Base-by-base conservation (phyloP, 2,888 invertebrate genomes). In the Dicyrtoma fusca region DNA sequence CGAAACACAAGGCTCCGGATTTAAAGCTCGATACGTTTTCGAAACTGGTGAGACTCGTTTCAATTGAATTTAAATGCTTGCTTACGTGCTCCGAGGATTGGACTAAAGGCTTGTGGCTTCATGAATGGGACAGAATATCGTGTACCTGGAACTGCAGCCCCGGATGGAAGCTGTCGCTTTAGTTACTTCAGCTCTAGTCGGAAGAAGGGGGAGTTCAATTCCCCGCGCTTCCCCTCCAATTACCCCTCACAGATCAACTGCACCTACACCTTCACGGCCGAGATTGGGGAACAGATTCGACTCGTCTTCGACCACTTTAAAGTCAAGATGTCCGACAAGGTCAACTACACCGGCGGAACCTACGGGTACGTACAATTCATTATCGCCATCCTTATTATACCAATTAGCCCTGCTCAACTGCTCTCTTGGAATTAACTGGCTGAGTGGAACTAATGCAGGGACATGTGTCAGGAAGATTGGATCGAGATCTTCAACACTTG, bases 221-320 rank as follows among this genome's bases (percentile, higher is more conserved):
- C 96, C 69, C 97, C 97, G 23, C 89, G 96, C 75, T 95, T 95
- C 88, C 97, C 97, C 82, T 93, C 95, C 83, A 94, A 95, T 86
- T 98, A 98, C 87, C 97, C 97, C 77, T 93, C 95, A 82, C 91
- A 91, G 84, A 95, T 92, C 79, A 94, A 94, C 86, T 97, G 97
- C 87, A 92, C 94, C 75, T 98, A 94, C 87, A 88, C 91, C 82
- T 94, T 97, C 85, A 86, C 91, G 82, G 92, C 92, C 69, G 90
- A 90, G 79, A 90, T 91, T 77, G 92, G 92, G 83, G 94, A 95
- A 83, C 94, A 95, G 85, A 94, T 94, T 82, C 91, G 92, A 74
- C 88, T 95, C 78, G 91, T 94, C 75, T 95, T 95, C 82, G 94
- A 95, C 85, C 92, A 93, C 84, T 95, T 95, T 73, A 94, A 94